Percentiles rank a stretch among this genome's conserved stretches.
These are phyloP conservation scores for Oreortyx pictus DNA, from an alignment of 2,797 vertebrate species.

Conservation along the genomic window DNA sequence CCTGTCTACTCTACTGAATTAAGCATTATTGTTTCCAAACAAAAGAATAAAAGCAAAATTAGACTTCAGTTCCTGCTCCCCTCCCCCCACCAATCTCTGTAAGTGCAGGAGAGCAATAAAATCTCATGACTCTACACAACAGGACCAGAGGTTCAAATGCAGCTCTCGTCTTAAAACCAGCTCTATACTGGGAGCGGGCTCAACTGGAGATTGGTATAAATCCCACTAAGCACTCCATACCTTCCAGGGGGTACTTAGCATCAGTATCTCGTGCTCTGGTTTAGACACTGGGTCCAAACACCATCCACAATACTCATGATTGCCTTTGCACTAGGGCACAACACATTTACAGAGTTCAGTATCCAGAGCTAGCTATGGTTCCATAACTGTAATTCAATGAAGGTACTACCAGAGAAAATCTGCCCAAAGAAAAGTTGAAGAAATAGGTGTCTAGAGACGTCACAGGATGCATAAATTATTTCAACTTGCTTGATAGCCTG, in stretches of 20 bases:
- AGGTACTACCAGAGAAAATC: neutral
- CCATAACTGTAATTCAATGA: conserved; percentile 16
- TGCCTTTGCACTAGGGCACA: neutral
- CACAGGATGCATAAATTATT: conserved; percentile 17
- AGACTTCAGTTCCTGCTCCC: neutral
- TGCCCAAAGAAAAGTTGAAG: neutral
- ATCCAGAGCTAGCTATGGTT: neutral
- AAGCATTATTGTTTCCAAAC: neutral
- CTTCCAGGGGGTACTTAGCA: neutral
- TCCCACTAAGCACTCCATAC: neutral
- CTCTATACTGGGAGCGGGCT: neutral
- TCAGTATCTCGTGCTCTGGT: neutral
- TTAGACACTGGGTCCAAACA: neutral
- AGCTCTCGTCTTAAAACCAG: neutral
- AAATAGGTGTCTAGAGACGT: neutral
- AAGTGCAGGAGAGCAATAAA: neutral
- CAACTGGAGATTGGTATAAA: neutral
- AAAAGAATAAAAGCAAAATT: neutral
- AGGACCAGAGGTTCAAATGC: neutral
- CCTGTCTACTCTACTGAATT: accelerated
- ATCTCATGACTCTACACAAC: neutral
- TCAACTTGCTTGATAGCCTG: neutral
- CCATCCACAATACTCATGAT: neutral
- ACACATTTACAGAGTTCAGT: neutral
- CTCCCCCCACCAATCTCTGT: neutral